Evolutionary conservation across 2,888 invertebrate genomes (phyloP).

Genomic region (Acholoe squamosa): DNA sequence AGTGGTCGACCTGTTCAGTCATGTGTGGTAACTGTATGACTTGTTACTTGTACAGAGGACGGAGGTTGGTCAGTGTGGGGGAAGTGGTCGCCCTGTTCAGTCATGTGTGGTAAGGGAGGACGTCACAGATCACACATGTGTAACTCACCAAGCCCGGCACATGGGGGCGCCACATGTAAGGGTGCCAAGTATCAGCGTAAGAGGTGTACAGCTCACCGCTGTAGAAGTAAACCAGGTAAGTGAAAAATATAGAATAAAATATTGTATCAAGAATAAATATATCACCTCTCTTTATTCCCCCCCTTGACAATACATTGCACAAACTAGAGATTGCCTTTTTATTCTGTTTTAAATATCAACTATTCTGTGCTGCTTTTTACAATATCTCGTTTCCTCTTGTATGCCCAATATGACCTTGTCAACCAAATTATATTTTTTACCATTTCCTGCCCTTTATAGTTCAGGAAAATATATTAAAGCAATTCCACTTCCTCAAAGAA

Average conservation of each 20-base stretch:
- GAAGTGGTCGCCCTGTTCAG: background rate
- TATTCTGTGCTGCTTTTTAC: too few species aligned
- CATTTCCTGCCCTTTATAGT: background rate
- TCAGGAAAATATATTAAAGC: background rate
- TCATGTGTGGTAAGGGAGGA: background rate
- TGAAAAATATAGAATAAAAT: background rate
- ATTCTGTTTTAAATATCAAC: too few species aligned
- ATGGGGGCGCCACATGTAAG: conserved; percentile 8
- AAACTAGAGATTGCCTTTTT: too few species aligned
- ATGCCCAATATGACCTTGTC: too few species aligned
- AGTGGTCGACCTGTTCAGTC: too few species aligned
- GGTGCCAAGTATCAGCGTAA: background rate
- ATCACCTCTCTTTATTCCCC: too few species aligned
- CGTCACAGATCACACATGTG: background rate
- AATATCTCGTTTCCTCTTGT: too few species aligned
- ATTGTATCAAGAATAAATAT: too few species aligned
- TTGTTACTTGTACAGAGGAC: background rate
- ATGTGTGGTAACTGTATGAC: too few species aligned
- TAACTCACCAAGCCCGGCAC: background rate
- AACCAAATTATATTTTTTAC: background rate
- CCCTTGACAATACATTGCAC: too few species aligned
- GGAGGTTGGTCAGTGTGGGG: background rate
- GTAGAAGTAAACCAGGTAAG: background rate
- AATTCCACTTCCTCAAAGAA: too few species aligned
- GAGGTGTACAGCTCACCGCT: background rate